Base-by-base conservation (phyloP, 2,888 invertebrate species). In the Morpho helenor region DNA sequence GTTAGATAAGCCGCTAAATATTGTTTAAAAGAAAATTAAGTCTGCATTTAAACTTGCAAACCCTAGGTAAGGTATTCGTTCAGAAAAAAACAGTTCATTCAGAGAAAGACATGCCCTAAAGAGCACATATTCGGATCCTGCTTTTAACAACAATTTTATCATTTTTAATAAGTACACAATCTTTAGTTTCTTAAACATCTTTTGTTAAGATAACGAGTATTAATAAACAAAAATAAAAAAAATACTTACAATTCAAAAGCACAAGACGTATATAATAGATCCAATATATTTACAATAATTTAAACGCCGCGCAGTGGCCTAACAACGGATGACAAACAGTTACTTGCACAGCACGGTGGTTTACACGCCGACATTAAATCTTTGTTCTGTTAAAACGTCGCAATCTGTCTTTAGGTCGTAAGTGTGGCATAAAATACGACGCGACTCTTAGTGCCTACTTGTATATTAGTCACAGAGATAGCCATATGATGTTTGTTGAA, bases 341-440 rank as follows among this genome's bases (percentile, higher is more conserved):
- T 54, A 49, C 51, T 63, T 63, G 59, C 58, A 60, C 60, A 63
- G 60, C 60, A 46, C 61, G 53, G 59, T 52, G 61, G 61, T 59
- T 63, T 59, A 62, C 60, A 55, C 51, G 54, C 58, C 54, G 57
- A 61, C 65, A 65, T 65, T 63, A 65, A 65, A 65, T 65, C 60
- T 66, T 65, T 63, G 65, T 62, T 63, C 60, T 62, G 62, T 62
- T 62, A 62, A 62, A 62, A 62, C 62, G 62, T 60, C 66, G 68
- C 70, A 68, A 71, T 73, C 71, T 67, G 69, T 67, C 67, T 65
- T 66, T 66, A 60, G 68, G 64, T 69, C 63, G 65, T 68, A 67
- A 62, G 61, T 66, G 61, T 63, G 63, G 59, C 61, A 61, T 63
- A 59, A 73, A 72, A 72, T 71, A 69, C 67, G 68, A 68, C 67